Percentiles rank a stretch among this genome's conserved stretches.
phyloP scores from a whole-genome alignment of 2,888 invertebrate genomes.

The Tuberolachnus salignus region DNA sequence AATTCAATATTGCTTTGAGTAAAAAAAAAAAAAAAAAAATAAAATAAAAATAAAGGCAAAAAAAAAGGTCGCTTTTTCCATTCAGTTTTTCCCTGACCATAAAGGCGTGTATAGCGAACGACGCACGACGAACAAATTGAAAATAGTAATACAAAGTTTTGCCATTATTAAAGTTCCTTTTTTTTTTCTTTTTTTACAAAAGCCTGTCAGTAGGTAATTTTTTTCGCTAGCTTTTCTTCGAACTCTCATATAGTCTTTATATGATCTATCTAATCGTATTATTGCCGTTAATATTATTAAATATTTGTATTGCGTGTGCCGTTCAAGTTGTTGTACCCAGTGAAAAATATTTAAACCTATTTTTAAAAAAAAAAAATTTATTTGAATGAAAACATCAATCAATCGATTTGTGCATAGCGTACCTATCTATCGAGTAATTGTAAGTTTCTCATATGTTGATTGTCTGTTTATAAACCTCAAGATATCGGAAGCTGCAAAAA shows the following conservation, averaged over 20 bases:
- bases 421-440: no score
- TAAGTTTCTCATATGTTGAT: no score
- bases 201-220: background rate
- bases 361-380: background rate
- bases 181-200: no score
- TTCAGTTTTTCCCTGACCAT: background rate
- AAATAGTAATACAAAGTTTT: constrained; percentile 42
- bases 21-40: constrained; percentile 21
- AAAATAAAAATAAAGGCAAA: no score
- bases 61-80: background rate
- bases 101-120: background rate
- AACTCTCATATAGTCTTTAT: background rate
- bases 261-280: background rate
- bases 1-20: constrained; percentile 40
- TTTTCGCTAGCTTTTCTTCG: background rate
- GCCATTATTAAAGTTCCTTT: constrained; percentile 36
- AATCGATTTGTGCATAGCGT: background rate
- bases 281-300: background rate
- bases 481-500: no score
- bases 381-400: background rate
- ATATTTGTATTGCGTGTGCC: no score
- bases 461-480: no score
- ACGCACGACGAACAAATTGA: constrained; percentile 41
- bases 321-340: no score
- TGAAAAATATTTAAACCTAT: background rate